Evolutionary conservation across 2,888 invertebrate genomes (phyloP), one percentile per base, ranked within the genome.

Genomic region (Ecliptopera silaceata): DNA sequence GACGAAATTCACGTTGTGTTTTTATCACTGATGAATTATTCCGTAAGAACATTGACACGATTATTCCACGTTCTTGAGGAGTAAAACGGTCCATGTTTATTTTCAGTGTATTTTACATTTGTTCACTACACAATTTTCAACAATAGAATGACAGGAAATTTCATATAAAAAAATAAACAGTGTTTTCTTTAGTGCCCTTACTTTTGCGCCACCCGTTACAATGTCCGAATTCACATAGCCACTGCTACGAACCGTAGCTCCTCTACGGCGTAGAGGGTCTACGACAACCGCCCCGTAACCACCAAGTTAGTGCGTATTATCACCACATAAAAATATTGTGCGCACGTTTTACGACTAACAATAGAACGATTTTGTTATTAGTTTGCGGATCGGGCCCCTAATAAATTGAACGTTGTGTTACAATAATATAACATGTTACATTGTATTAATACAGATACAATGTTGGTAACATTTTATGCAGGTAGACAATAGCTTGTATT

Each of bases 301-400:
- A 56, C 56, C 52, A 59, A 61, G 61, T 59, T 55, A 59, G 54
- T 22, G 45, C 56, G 61, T 63, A 59, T 63, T 66, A 64, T 59
- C 56, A 61, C 61, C 56, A 50, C 49, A 66, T 66, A 66, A 66
- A 66, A 66, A 64, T 66, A 64, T 59, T 61, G 63, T 61, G 55
- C 49, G 61, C 39, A 63, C 63, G 56, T 58, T 64, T 58, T 62
- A 62, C 54, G 61, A 64, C 57, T 59, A 59, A 61, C 61, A 61
- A 66, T 64, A 58, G 57, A 59, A 61, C 59, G 54, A 50, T 60
- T 66, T 61, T 66, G 64, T 61, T 64, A 39, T 39, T 43, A 55
- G 60, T 59, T 56, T 58, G 61, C 56, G 51, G 46, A 57, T 55
- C 44, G 51, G 45, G 55, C 56, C 61, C 60, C 45, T 62, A 67